Evolutionary conservation across 2,888 invertebrate genomes (phyloP), one percentile per base, ranked within the genome.

Genomic region (Harpalus rufipes): DNA sequence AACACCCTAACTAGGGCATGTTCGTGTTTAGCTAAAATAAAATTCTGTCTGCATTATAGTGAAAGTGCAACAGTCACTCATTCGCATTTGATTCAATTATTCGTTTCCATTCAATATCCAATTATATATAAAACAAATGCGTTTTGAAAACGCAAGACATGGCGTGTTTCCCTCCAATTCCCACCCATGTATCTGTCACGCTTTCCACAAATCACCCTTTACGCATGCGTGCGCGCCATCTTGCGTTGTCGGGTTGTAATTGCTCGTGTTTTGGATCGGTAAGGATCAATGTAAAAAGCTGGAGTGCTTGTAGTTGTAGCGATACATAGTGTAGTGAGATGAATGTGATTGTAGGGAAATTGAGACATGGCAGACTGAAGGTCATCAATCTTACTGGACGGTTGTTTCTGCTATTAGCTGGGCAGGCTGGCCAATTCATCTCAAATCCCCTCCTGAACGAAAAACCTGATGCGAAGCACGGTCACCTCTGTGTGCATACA

Each of bases 331-430:
- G n/a, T 44, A 51, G 44, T n/a, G 58, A 82, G 68, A 82, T 82
- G 82, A 39, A 82, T 82, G 68, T 68, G 82, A 32, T 82, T 82
- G 82, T 82, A 82, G 82, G 82, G 82, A 82, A 82, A 82, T 82
- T 82, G 82, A 82, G 72, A 82, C 82, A 82, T 82, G 82, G 72
- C 82, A 32, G 51, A 72, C 32, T 56, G 82, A 56, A 44, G 21
- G 72, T 72, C 82, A 82, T 82, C 72, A 82, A 82, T 82, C 82
- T 82, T 82, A 72, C 16, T 16, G 44, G 18, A 16, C 39, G 39
- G 8, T 65, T 81, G 81, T 81, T 44, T 51, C 65, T 65, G 63
- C 41, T 58, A 61, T 80, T 59, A 80, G 59, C 68, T 39, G 16
- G 18, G 44, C 58, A 7, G 39, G 3, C n/a, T 39, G 32, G 61